phyloP scores from a whole-genome alignment of 2,113 vertebrate genomes.

The Herpetotheres cachinnans region DNA sequence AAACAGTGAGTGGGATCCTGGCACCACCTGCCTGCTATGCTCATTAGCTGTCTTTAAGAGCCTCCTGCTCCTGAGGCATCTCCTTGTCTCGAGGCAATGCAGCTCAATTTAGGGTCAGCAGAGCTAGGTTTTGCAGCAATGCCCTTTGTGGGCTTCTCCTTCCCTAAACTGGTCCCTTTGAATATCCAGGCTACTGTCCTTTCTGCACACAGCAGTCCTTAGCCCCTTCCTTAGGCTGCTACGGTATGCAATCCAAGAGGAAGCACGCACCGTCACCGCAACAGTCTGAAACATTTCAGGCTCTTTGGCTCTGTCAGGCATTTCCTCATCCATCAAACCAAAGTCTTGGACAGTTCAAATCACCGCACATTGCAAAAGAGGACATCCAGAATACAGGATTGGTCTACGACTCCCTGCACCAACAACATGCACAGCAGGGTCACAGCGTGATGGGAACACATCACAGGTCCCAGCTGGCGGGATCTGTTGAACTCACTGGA shows the following conservation, averaged over 20 bases:
- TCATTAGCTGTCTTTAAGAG: not conserved
- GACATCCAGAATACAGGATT: not conserved
- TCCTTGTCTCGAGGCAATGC: not conserved
- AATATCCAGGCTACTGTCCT: not conserved
- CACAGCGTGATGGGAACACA: not conserved
- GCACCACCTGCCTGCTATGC: not conserved
- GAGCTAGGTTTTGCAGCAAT: not conserved
- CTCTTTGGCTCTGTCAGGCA: not conserved
- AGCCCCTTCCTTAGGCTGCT: not conserved
- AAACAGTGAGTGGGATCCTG: not conserved
- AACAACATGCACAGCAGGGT: not conserved
- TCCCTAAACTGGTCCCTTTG: not conserved
- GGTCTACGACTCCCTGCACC: not conserved
- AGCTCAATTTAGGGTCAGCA: not conserved
- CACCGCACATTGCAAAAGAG: not conserved
- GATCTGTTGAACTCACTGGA: not conserved
- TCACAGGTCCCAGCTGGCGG: not conserved
- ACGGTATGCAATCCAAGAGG: not conserved
- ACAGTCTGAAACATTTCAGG: not conserved
- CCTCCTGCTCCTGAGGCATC: not conserved
- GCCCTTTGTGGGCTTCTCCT: not conserved
- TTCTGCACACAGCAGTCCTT: not conserved
- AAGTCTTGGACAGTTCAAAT: not conserved
- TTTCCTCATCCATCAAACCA: not conserved
- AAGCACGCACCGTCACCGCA: accelerated